Percentiles rank a stretch among this genome's conserved stretches.
phyloP scores from a whole-genome alignment of 2,797 vertebrate species.

The Chanos chanos region DNA sequence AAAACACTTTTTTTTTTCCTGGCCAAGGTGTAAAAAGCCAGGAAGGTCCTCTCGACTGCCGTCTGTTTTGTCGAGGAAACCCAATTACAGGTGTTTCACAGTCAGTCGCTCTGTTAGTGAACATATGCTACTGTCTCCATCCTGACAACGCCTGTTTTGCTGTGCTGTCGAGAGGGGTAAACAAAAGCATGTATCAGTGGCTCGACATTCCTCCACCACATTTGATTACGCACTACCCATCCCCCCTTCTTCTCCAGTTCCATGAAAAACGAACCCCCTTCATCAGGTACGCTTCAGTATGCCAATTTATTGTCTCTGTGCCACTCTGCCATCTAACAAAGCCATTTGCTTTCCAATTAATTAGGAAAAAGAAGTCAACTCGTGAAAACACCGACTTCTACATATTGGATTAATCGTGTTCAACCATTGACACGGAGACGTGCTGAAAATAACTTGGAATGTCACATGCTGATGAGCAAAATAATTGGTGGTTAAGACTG shows the following conservation, averaged over 20 bases:
- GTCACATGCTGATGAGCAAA: slow-evolving; percentile 59
- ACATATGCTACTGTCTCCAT: slow-evolving; percentile 30
- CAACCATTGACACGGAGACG: slow-evolving; percentile 40
- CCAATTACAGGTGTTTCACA: slow-evolving; percentile 53
- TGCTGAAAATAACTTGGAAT: slow-evolving; percentile 44
- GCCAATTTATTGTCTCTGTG: slow-evolving; percentile 35
- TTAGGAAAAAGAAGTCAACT: slow-evolving; percentile 45
- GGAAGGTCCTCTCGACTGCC: no score
- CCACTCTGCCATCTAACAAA: slow-evolving; percentile 38
- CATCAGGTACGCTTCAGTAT: slow-evolving; percentile 22
- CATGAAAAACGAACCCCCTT: slow-evolving; percentile 25
- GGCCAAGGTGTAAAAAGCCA: no score
- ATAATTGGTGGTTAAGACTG: slow-evolving; percentile 60
- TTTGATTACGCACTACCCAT: slow-evolving; percentile 15
- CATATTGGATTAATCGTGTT: slow-evolving; percentile 55
- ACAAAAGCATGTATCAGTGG: slow-evolving; percentile 44
- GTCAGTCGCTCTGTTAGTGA: slow-evolving; percentile 10
- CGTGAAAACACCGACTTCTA: slow-evolving; percentile 42
- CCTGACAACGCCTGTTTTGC: slow-evolving; percentile 36
- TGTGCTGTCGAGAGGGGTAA: slow-evolving; percentile 49
- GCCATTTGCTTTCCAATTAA: slow-evolving; percentile 51
- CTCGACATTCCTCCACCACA: slow-evolving; percentile 35
- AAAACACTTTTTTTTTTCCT: no score
- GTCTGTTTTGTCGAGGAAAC: slow-evolving; percentile 30
- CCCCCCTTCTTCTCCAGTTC: slow-evolving; percentile 11